phyloP scores from a whole-genome alignment of 2,113 vertebrate genomes.

The Periophthalmus modestus region DNA sequence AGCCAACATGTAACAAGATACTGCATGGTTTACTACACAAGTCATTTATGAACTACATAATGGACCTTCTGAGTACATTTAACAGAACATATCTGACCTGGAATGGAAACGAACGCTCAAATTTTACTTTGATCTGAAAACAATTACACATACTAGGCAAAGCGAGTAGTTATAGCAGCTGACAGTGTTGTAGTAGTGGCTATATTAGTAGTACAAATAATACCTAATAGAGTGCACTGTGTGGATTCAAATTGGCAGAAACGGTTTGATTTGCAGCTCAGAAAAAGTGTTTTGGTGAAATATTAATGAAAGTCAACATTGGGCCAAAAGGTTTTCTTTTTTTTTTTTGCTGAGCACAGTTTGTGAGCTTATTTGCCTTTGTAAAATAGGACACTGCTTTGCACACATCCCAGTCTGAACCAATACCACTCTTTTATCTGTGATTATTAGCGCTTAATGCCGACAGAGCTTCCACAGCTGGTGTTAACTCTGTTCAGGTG shows the following conservation, averaged over 20 bases:
- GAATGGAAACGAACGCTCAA: neutral
- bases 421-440: neutral
- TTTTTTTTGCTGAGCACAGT: neutral
- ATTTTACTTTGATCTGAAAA: neutral
- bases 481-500: neutral
- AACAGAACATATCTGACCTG: neutral
- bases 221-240: neutral
- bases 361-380: constrained; percentile 1
- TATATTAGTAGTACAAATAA: neutral
- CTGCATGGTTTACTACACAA: neutral
- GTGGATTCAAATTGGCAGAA: neutral
- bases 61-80: neutral
- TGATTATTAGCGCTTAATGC: neutral
- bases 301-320: constrained; percentile 3
- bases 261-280: neutral
- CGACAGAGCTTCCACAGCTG: neutral
- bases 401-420: neutral
- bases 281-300: neutral
- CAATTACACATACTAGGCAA: neutral
- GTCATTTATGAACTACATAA: neutral
- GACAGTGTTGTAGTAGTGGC: neutral
- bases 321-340: neutral
- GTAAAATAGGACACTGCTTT: neutral
- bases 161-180: neutral
- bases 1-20: neutral